phyloP scores from a whole-genome alignment of 1,140 invertebrate genomes.

The Cyrtorhinus lividipennis region DNA sequence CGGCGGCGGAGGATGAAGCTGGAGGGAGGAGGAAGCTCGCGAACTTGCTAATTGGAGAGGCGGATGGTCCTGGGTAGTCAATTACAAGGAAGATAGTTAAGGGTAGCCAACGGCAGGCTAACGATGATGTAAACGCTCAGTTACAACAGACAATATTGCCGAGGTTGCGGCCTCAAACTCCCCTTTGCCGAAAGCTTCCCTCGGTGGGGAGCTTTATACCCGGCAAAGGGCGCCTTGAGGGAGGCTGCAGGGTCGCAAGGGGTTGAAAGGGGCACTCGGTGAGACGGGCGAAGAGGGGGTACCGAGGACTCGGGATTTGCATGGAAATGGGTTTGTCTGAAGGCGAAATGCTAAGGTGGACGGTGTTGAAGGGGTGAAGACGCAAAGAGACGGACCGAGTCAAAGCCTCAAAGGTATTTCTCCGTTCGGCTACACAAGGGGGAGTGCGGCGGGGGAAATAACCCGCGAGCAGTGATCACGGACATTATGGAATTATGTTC shows the following conservation, averaged over 20 bases:
- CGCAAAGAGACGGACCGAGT: no score
- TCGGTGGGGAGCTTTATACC: neutral
- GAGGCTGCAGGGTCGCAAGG: neutral
- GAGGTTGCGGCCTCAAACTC: conserved; percentile 8
- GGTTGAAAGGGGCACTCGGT: no score
- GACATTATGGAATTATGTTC: no score
- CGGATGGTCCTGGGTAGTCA: neutral
- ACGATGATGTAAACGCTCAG: conserved; percentile 15
- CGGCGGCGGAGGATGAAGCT: neutral
- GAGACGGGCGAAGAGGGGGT: neutral
- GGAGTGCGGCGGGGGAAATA: no score
- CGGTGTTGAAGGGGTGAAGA: no score
- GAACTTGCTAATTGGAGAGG: conserved; percentile 7
- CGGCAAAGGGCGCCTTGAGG: no score
- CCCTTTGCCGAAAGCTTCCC: neutral
- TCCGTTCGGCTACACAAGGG: no score
- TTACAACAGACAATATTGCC: conserved; percentile 16
- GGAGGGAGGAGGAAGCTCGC: neutral
- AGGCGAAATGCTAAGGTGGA: neutral
- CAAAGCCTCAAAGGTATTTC: no score
- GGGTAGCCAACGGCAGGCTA: conserved; percentile 5
- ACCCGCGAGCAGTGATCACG: no score
- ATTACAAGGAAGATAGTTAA: conserved; percentile 1
- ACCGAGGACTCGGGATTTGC: conserved; percentile 3
- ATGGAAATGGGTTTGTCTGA: conserved; percentile 11